Base-by-base conservation (phyloP, 2,113 vertebrate genomes). In the Prinia subflava region DNA sequence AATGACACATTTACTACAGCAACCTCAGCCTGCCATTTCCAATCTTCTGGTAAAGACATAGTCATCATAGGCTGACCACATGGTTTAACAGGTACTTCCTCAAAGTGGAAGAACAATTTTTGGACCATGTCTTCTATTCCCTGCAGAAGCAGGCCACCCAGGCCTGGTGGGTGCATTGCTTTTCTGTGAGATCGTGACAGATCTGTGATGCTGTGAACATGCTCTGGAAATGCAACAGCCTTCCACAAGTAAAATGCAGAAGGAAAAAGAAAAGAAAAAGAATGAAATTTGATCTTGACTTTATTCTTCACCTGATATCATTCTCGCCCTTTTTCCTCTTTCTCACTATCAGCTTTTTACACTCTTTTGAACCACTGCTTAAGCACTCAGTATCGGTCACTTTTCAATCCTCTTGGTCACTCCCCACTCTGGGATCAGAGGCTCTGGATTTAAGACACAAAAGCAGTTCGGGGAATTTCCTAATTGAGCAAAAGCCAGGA, bases 401-500 rank as follows among this genome's bases (percentile, higher is more conserved):
- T 90, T 96, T 98, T 97, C 97, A 28, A 96, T 97, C 94, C 92
- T 97, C 86, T 98, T 94, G 2, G 65, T 86, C 16, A 86, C 97
- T 90, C 98, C 98, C 97, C 98, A 98, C 41, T 97, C 95, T 25
- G 95, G 97, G 22, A 74, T 96, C 13, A 98, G 84, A 71, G 75
- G 78, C 35, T 89, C 67, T 60, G 89, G 67, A 62, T 92, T 95
- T 84, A 94, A 79, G 96, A 94, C 83, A 76, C 84, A 63, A 85
- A 95, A 94, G 64, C 63, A 65, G n/a, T 75, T 33, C 35, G 93
- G 83, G 31, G 41, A 63, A 89, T 95, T 98, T 88, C 97, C 98
- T 75, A 98, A 97, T 10, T 97, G 96, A 92, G 97, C 96, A 85
- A 98, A 98, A 91, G 96, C 96, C 80, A 98, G 96, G 91, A 98